Base-by-base conservation (phyloP, 1,140 invertebrate genomes). In the Drosophila burlai region DNA sequence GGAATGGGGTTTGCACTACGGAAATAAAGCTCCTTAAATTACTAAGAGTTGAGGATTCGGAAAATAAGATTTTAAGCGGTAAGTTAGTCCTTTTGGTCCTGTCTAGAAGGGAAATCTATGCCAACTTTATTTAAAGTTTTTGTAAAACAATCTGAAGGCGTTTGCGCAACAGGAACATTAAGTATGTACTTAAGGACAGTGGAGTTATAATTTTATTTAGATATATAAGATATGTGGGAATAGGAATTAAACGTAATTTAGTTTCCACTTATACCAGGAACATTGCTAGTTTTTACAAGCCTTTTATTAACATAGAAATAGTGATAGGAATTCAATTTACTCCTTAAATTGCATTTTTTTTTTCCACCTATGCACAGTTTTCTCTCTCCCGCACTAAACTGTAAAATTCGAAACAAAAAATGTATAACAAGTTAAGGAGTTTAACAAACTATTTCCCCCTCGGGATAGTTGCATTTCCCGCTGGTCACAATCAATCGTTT, bases 11-110 rank as follows among this genome's bases (percentile, higher is more conserved):
- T 31, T 40, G 15, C 36, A 26, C 54, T 46, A 29, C 52, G 36
- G 49, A 43, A 45, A 50, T 65, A 58, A 54, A 47, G 63, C 43
- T 77, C 24, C 52, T 42, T 49, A 57, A 61, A 71, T 42, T 64
- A 63, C 34, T 15, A 11, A 10, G 50, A 50, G 59, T 67, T 80
- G 50, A 36, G 31, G 3, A 66, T 42, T 38, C 47, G 13, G 9
- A 26, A 50, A 65, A 50, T 65, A 43, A 16, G 59, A 67, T 72
- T 72, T 69, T 29, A 47, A 34, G 49, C 46, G 13, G 16, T 15
- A 62, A 43, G 15, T 26, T 43, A 8, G 26, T 2, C 34, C 24
- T 11, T 29, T n/a, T 29, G 21, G 8, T 49, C 3, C 18, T 24
- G 11, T 34, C 49, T 21, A 15, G 16, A 29, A 8, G 8, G 21